These are phyloP conservation scores for Parauchenoglanis ngamensis DNA, from an alignment of 2,797 vertebrate genomes.

Conservation along the genomic window DNA sequence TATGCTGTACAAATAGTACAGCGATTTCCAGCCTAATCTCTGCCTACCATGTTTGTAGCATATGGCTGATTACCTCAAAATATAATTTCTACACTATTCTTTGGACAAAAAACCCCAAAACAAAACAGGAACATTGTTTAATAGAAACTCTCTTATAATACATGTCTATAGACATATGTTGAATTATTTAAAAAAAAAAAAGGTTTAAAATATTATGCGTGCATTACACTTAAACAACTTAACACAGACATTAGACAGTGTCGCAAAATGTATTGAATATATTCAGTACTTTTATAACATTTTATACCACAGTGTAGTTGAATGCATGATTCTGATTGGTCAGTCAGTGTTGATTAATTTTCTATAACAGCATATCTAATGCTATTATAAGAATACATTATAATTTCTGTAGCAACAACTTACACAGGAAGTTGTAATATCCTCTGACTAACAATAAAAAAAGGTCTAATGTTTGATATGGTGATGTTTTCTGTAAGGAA, in stretches of 20 bases:
- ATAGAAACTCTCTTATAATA: background rate
- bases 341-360: background rate
- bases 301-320: background rate
- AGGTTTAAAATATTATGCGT: too few species aligned
- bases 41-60: background rate
- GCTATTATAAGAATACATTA: background rate
- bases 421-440: background rate
- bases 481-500: background rate
- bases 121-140: background rate
- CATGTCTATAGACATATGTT: background rate
- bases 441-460: background rate
- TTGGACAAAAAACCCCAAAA: background rate
- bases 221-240: background rate
- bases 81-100: background rate
- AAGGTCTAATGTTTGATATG: background rate
- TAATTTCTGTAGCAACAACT: background rate
- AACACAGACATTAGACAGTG: background rate
- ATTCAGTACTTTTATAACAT: background rate
- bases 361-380: background rate
- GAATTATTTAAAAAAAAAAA: background rate
- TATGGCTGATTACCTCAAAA: background rate
- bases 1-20: background rate
- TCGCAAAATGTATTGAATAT: background rate
- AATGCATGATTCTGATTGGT: background rate
- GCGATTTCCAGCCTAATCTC: background rate